Conservation (phyloP, 2,888 invertebrate species). For the Asteroscopus sphinx region DNA sequence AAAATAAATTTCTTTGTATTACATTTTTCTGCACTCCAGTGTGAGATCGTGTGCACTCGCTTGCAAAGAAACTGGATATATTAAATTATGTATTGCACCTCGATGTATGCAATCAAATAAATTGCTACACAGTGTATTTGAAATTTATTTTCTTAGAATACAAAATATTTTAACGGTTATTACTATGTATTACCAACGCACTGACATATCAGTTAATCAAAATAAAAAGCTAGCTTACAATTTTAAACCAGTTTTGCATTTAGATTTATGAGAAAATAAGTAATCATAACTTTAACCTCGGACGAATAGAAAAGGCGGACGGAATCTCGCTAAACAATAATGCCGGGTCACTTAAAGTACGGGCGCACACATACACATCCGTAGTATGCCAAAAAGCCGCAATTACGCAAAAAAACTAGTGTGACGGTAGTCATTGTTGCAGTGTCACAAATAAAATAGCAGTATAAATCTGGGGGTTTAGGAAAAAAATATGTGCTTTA, state of each 20-base stretch:
- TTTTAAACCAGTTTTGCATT: neutral
- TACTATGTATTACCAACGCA: conserved; percentile 21
- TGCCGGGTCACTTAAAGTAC: no score
- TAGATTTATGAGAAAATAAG: neutral
- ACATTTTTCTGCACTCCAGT: conserved; percentile 38
- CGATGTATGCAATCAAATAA: conserved; percentile 60
- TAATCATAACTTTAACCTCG: neutral
- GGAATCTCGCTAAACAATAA: no score
- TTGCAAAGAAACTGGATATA: conserved; percentile 57
- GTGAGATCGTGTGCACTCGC: conserved; percentile 50
- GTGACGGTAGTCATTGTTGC: no score
- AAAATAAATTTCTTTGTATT: conserved; percentile 42
- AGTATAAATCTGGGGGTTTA: no score
- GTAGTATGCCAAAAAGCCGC: no score
- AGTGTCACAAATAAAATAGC: no score
- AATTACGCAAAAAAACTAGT: no score
- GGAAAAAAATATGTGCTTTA: no score
- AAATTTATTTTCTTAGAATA: conserved; percentile 50
- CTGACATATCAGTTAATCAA: conserved; percentile 4
- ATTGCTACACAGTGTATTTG: conserved; percentile 51
- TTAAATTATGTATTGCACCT: conserved; percentile 58
- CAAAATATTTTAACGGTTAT: conserved; percentile 50
- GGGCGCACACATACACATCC: no score
- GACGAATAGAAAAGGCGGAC: no score
- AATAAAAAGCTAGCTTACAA: neutral